Base-by-base conservation (phyloP, 1,140 invertebrate genomes). In the Drosophila sulfurigaster region DNA sequence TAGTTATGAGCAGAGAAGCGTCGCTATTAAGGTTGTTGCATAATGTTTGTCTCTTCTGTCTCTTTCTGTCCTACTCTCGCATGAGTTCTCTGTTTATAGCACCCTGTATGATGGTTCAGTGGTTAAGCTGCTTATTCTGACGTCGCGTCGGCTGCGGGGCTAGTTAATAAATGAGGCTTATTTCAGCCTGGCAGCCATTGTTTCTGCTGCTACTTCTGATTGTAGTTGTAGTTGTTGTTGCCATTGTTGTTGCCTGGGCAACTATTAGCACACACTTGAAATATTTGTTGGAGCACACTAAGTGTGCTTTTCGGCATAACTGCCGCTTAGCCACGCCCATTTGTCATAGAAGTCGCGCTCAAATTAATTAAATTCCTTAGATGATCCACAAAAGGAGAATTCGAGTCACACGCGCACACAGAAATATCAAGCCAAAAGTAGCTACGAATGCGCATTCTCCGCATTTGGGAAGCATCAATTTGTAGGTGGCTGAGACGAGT, bases 291-390 rank as follows among this genome's bases (percentile, higher is more conserved):
- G 51, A 69, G 64, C 66, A 49, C 46, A 16, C 68, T 71, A 75
- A 72, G 68, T 69, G 56, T 69, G 68, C 74, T 66, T 80, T 82
- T 78, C 81, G 66, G 69, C 77, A 86, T 87, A 89, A 87, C 68
- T 72, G 68, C 68, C 56, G 83, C 83, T 69, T 69, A 67, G 77
- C 60, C 85, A 87, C 83, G 85, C 83, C 82, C 87, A 82, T 81
- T 78, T 83, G 83, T 89, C 83, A 89, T 78, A 89, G 85, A 80
- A 89, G 77, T 79, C 66, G 80, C 83, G 70, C 60, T 78, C 69
- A 82, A 87, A 87, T 87, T 87, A 87, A 87, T 87, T 87, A 89
- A 87, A 87, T 87, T 89, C 85, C 83, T 87, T 69, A 71, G 73
- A 64, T 59, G 45, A 15, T 13, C 46, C 7, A 13, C 20, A 52